Evolutionary conservation across 2,797 vertebrate genomes (phyloP), one percentile per base, ranked within the genome.

Genomic region (Phrynocephalus forsythii): DNA sequence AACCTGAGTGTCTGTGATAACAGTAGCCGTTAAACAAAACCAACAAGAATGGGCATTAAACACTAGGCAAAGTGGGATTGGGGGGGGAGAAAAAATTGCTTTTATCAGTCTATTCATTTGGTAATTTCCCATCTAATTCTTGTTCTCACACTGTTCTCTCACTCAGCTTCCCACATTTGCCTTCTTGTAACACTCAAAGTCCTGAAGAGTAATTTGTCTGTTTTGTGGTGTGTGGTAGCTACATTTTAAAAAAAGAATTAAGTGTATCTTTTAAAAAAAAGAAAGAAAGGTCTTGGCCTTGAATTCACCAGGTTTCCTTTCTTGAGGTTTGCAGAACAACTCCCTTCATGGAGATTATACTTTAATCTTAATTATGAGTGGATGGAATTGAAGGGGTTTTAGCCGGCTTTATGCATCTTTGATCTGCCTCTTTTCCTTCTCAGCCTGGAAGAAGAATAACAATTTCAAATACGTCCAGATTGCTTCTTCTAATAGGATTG

Each of bases 341-440:
- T 86, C 79, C 86, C 85, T 91, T 92, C 85, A 69, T 69, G 68
- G 87, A 92, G 92, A 96, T 95, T 93, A 91, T 76, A 87, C 52
- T 82, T 80, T 95, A 88, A 94, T 95, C 93, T 95, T 95, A 92
- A 94, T 95, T 94, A 95, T 91, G 88, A 94, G 93, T 78, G 88
- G 89, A 91, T 91, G 92, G 91, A 95, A 92, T 86, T 92, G 91
- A 94, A 52, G 84, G 52, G 90, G 80, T 87, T 92, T 94, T 87
- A 93, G 90, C 71, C 24, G 66, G 85, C 68, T 79, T 95, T 95
- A 93, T 89, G 90, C 91, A 91, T 89, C 92, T 93, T 92, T 94
- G 93, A 94, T 95, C 89, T 87, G 84, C 90, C 83, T 93, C 90
- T 56, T 89, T 93, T 82, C 83, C 75, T 93, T 94, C 82, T 93